Evolutionary conservation across 2,888 invertebrate species (phyloP), one percentile per base, ranked within the genome.

Genomic region (Melinopterus prodromus): DNA sequence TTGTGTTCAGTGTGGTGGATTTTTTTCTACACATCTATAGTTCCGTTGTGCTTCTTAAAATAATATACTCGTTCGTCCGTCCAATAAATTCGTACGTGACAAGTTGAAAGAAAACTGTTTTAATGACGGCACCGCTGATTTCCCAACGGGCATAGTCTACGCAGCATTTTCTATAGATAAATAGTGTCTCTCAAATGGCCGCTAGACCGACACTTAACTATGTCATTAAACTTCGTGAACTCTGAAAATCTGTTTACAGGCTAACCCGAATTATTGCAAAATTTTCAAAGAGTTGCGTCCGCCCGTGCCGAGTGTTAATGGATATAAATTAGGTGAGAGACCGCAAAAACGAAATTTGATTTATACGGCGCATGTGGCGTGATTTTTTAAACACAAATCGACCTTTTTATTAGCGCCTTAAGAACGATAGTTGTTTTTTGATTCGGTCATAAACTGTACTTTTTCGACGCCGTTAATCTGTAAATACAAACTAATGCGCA

Each of bases 221-320:
- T 53, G 53, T 53, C 53, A 53, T 53, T 53, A 53, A 53, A 53
- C 53, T 53, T 53, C 53, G 53, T 53, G 53, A 53, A 53, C 53
- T 53, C 53, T 53, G 53, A 53, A 53, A 53, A 53, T 1, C 2
- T 53, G 53, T 53, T 53, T 53, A 53, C 53, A 53, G 12, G 53
- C 9, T 53, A 9, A 7, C 3, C 53, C 53, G 5, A 53, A 53
- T 53, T 53, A 53, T 53, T 53, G 53, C 53, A 53, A 53, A 53
- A 53, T 53, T 53, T 12, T 53, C 5, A n/a, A n/a, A 53, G 7
- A 53, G 7, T 53, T 53, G 53, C 12, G 53, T 12, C 53, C 53
- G 53, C 7, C 53, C 53, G 53, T 12, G 1, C 9, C 38, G 38
- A 38, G 38, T 38, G 12, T 53, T 53, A 4, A 53, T 53, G 53